These are phyloP conservation scores for Phengaris arion DNA, from an alignment of 2,888 invertebrate species.

Conservation along the genomic window DNA sequence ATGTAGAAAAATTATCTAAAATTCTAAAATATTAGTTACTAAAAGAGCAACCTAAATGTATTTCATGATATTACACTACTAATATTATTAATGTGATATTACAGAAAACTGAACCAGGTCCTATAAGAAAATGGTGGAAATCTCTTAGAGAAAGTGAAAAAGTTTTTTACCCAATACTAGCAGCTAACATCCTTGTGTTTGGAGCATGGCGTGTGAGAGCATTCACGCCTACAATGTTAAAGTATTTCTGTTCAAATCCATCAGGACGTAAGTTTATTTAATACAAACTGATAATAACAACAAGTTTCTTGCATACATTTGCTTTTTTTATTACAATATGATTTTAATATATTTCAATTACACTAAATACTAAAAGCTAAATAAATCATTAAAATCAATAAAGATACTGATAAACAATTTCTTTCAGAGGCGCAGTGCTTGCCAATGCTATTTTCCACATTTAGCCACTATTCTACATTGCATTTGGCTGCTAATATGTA, in stretches of 20 bases:
- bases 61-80: no score
- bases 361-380: no score
- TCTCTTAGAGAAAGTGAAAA: constrained; percentile 85
- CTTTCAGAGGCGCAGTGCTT: constrained; percentile 85
- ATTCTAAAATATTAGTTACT: no score
- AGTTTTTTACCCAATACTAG: constrained; percentile 89
- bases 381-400: no score
- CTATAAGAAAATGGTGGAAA: constrained; percentile 84
- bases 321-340: no score
- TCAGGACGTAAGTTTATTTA: constrained; percentile 81
- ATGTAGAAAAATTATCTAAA: no score
- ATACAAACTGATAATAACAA: no score
- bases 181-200: constrained; percentile 88
- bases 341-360: no score
- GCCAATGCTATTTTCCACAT: constrained; percentile 96
- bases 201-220: constrained; percentile 88
- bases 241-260: constrained; percentile 92
- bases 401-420: background rate
- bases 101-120: constrained; percentile 64
- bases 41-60: no score
- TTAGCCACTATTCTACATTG: constrained; percentile 93
- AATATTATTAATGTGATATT: constrained; percentile 36
- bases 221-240: constrained; percentile 86
- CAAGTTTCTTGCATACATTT: no score
- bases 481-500: constrained; percentile 98